Evolutionary conservation across 2,888 invertebrate genomes (phyloP).

Genomic region (Toxonevra muliebris): DNA sequence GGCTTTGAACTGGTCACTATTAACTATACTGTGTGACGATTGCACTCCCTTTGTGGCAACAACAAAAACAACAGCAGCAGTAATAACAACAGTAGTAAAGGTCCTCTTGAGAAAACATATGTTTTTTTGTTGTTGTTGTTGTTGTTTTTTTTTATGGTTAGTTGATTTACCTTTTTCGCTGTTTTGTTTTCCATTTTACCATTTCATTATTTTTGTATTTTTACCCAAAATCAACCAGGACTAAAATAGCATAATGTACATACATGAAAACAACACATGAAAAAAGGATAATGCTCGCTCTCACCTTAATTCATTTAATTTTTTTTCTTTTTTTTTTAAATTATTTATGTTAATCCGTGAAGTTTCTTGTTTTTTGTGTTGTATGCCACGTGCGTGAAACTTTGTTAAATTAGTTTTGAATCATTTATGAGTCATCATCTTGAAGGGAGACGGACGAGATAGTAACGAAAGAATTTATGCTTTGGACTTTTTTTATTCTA

Average conservation of each 20-base stretch:
- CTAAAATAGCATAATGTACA: too few species aligned
- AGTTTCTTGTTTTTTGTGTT: background rate
- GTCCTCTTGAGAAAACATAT: slow-evolving; percentile 35
- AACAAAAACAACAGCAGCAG: slow-evolving; percentile 5
- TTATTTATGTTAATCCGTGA: slow-evolving; percentile 16
- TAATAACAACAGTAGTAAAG: background rate
- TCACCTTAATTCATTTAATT: background rate
- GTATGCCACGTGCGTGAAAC: slow-evolving; percentile 12
- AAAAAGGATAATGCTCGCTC: too few species aligned
- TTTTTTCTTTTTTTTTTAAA: background rate
- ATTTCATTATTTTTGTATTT: background rate
- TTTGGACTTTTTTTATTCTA: too few species aligned
- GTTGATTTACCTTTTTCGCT: background rate
- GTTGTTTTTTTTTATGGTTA: background rate
- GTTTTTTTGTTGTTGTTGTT: slow-evolving; percentile 4
- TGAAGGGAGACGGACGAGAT: too few species aligned
- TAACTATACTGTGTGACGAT: too few species aligned
- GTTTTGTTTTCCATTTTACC: background rate
- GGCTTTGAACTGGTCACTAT: too few species aligned
- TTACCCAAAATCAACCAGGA: too few species aligned
- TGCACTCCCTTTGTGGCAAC: background rate
- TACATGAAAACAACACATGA: too few species aligned
- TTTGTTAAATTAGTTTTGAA: slow-evolving; percentile 12
- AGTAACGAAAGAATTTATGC: too few species aligned
- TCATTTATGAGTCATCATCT: slow-evolving; percentile 2